phyloP scores from a whole-genome alignment of 2,113 vertebrate genomes.

The Sula dactylatra region DNA sequence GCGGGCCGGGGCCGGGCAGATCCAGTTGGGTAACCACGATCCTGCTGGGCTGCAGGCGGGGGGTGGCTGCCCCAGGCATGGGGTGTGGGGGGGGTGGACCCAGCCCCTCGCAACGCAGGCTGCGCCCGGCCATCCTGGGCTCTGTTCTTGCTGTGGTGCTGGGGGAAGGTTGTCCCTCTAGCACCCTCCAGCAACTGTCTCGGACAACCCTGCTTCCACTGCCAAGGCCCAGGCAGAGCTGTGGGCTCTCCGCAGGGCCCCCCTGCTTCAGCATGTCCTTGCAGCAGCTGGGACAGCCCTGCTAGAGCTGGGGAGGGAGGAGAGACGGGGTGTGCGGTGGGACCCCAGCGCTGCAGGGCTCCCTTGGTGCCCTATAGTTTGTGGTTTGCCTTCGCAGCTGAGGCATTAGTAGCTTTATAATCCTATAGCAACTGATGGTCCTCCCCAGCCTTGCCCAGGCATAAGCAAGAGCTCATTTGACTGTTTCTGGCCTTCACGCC shows the following conservation, averaged over 20 bases:
- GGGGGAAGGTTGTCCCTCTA: neutral
- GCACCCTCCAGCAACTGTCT: no score
- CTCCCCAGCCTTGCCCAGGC: neutral
- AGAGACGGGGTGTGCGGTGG: rapidly evolving
- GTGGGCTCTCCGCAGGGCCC: neutral
- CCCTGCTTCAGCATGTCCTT: rapidly evolving
- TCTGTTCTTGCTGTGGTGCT: neutral
- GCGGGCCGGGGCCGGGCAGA: neutral
- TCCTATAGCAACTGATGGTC: neutral
- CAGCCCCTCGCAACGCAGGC: neutral
- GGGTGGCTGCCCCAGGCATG: neutral
- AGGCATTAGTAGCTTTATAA: neutral
- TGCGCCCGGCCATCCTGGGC: rapidly evolving
- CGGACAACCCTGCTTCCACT: rapidly evolving
- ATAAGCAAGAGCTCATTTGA: rapidly evolving
- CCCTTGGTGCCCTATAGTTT: neutral
- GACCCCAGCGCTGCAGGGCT: neutral
- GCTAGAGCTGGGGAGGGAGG: neutral
- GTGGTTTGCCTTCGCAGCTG: neutral
- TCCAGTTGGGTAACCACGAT: rapidly evolving
- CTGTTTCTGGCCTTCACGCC: neutral
- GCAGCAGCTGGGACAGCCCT: neutral
- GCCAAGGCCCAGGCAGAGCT: neutral
- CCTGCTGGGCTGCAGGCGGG: neutral
- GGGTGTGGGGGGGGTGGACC: no score